A percentile compares a stretch with the other conserved stretches of the same genome.
These are phyloP conservation scores for Brachionus paranguensis DNA, from an alignment of 1,140 invertebrate genomes.

Conservation along the genomic window DNA sequence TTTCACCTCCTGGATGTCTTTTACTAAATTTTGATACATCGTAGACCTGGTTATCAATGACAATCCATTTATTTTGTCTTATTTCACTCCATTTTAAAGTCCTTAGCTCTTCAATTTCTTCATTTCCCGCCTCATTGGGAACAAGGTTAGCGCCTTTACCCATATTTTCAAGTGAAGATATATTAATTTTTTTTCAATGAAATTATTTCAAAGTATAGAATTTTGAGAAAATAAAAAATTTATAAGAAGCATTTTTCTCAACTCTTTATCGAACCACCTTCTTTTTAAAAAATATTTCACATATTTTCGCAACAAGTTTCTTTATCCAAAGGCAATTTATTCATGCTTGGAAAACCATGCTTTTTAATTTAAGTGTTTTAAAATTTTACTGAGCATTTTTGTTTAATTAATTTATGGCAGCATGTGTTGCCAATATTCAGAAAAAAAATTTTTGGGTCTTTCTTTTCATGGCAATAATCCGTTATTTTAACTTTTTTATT, in stretches of 20 bases:
- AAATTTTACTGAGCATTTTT: background rate
- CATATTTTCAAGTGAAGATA: background rate
- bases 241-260: background rate
- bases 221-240: background rate
- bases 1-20: slow-evolving; percentile 52
- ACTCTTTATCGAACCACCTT: background rate
- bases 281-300: background rate
- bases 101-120: background rate
- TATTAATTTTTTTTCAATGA: background rate
- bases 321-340: background rate
- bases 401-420: background rate
- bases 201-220: background rate
- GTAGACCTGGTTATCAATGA: slow-evolving; percentile 51
- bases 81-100: slow-evolving; percentile 46
- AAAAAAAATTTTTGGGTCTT: background rate
- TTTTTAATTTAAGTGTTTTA: background rate
- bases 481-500: no score
- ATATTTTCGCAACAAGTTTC: background rate
- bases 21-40: slow-evolving; percentile 50
- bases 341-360: background rate
- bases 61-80: slow-evolving; percentile 46
- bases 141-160: background rate
- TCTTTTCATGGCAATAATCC: no score
- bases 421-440: background rate
- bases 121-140: background rate